These are phyloP conservation scores for Alcedo quadribrachys DNA, from an alignment of 2,797 vertebrate species.

Conservation along the genomic window DNA sequence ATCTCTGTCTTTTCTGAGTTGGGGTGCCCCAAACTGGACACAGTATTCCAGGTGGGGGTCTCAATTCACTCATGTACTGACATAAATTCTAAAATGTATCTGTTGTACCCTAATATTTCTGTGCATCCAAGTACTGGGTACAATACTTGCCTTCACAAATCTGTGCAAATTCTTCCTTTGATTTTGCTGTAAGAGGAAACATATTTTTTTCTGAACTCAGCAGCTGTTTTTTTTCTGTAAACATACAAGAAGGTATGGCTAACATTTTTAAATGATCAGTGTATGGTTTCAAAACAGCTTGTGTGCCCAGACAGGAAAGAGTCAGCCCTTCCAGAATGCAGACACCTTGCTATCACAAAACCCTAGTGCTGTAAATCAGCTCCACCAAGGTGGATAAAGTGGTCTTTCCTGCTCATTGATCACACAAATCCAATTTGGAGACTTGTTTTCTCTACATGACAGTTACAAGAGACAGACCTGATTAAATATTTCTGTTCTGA, in stretches of 20 bases:
- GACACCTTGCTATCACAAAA: background rate
- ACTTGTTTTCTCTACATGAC: conserved; percentile 40
- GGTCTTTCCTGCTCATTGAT: conserved; percentile 41
- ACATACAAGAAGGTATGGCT: background rate
- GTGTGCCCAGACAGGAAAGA: background rate
- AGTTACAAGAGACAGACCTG: conserved; percentile 11
- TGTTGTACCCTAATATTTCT: background rate
- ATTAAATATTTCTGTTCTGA: conserved; percentile 53
- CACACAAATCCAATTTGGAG: conserved; percentile 47
- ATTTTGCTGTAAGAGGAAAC: background rate
- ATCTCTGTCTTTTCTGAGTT: no score
- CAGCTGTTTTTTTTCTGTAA: background rate
- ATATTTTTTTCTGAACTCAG: background rate
- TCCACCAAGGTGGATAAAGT: conserved; percentile 6
- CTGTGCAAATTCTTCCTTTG: background rate
- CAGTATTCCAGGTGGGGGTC: no score
- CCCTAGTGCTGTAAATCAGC: background rate
- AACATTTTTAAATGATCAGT: background rate
- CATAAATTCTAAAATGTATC: background rate
- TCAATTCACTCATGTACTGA: background rate
- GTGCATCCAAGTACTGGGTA: background rate
- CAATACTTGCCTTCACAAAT: background rate
- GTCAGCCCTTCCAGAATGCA: rapidly evolving
- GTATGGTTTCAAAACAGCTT: background rate
- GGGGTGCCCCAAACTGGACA: no score